phyloP scores from a whole-genome alignment of 2,888 invertebrate genomes.

The Lasioglossum lativentre region DNA sequence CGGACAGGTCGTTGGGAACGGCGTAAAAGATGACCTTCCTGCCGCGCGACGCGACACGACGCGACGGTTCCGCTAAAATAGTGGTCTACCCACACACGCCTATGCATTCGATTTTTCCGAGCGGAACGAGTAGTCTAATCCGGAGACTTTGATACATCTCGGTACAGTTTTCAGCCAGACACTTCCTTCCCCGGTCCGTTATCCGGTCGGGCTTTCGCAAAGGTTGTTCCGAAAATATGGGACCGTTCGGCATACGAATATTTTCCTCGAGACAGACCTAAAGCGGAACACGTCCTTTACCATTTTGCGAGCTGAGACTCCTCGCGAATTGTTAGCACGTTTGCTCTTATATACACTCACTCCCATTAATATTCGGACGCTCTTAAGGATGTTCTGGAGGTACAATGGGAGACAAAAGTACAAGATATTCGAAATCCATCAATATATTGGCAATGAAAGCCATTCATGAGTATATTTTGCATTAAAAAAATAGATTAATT shows the following conservation, averaged over 20 bases:
- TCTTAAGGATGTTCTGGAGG: too few relatives aligned
- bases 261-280: not conserved
- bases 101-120: slow-evolving; percentile 39
- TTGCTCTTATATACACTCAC: too few relatives aligned
- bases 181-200: not conserved
- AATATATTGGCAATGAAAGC: too few relatives aligned
- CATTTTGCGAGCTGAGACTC: not conserved
- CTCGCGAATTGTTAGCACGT: not conserved
- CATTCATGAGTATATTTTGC: too few relatives aligned
- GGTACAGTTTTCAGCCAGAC: not conserved
- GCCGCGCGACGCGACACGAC: not conserved
- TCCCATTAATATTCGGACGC: too few relatives aligned
- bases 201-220: not conserved
- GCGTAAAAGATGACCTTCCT: slow-evolving; percentile 62
- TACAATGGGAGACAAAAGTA: too few relatives aligned
- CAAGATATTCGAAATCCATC: too few relatives aligned
- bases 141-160: slow-evolving; percentile 4
- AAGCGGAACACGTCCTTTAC: not conserved
- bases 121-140: not conserved
- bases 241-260: not conserved
- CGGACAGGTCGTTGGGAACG: slow-evolving; percentile 64
- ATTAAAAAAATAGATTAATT: too few relatives aligned
- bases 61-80: slow-evolving; percentile 40
- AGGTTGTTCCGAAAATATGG: not conserved
- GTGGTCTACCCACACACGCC: slow-evolving; percentile 24